phyloP scores from a whole-genome alignment of 1,140 invertebrate species.

The Drosophila ficusphila region DNA sequence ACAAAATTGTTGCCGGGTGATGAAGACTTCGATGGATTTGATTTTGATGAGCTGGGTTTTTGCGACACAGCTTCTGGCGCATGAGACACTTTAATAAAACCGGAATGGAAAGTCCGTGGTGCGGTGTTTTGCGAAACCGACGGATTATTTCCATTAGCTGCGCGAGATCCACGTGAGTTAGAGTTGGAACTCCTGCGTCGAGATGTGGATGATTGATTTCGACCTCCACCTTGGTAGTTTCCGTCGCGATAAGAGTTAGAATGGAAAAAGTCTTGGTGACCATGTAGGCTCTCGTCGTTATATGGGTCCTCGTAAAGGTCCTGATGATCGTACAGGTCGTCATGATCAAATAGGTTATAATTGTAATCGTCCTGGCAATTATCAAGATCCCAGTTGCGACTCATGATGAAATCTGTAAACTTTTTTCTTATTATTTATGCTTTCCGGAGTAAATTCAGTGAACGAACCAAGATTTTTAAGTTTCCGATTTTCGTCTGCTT shows the following conservation, averaged over 20 bases:
- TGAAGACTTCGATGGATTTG: neutral
- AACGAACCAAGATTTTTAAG: neutral
- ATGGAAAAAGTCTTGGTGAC: no score
- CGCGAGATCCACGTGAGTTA: neutral
- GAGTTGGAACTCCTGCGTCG: neutral
- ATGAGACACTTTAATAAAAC: neutral
- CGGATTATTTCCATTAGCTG: neutral
- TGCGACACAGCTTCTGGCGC: neutral
- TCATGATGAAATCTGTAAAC: conserved; percentile 4
- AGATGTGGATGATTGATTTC: neutral
- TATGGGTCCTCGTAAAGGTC: neutral
- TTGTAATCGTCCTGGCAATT: neutral
- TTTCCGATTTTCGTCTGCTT: neutral
- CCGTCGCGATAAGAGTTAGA: neutral
- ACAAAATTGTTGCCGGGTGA: neutral
- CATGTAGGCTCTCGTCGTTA: no score
- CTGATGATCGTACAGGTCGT: neutral
- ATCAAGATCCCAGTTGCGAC: conserved; percentile 2
- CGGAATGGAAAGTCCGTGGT: neutral
- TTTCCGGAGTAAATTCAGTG: neutral
- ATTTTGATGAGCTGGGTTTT: neutral
- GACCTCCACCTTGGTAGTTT: neutral
- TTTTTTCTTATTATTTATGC: neutral
- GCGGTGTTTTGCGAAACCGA: no score
- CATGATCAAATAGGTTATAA: neutral